Percentiles rank a stretch among this genome's conserved stretches.
Conservation (phyloP, 2,797 vertebrate species). For the Megaceryle alcyon region DNA sequence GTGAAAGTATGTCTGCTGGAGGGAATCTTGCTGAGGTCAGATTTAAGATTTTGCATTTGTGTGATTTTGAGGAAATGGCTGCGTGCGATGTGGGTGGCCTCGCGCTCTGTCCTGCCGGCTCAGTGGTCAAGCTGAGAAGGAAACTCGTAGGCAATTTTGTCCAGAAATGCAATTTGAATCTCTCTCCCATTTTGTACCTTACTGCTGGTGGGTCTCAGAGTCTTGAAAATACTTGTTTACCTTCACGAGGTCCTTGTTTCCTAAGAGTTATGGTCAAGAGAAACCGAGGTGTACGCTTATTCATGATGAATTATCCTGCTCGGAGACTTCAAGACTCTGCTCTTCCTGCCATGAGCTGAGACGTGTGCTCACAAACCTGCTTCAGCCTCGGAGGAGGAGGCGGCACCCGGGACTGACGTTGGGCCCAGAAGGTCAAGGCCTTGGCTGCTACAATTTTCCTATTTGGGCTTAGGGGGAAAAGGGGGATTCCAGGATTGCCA, state of each 20-base stretch:
- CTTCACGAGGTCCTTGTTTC: neutral
- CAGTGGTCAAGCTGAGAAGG: constrained; percentile 18
- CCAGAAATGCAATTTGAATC: neutral
- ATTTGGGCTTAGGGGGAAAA: neutral
- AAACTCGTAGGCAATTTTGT: neutral
- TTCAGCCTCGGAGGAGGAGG: neutral
- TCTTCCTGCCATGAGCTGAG: neutral
- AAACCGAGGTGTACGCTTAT: accelerated
- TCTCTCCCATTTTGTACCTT: neutral
- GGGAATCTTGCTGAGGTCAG: constrained; percentile 56
- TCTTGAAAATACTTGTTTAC: neutral
- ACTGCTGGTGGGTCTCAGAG: neutral
- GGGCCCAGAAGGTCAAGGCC: neutral
- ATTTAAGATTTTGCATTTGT: neutral
- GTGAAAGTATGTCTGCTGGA: constrained; percentile 59
- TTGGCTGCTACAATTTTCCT: neutral
- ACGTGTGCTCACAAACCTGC: neutral
- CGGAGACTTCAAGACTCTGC: neutral
- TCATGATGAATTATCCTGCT: accelerated
- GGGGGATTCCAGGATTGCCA: neutral
- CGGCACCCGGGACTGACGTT: accelerated
- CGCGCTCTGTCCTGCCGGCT: neutral
- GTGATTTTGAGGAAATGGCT: neutral
- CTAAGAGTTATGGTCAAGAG: neutral
- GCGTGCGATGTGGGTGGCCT: constrained; percentile 46